Evolutionary conservation across 2,797 vertebrate genomes (phyloP), one percentile per base, ranked within the genome.

Genomic region (Sebastolobus alascanus): DNA sequence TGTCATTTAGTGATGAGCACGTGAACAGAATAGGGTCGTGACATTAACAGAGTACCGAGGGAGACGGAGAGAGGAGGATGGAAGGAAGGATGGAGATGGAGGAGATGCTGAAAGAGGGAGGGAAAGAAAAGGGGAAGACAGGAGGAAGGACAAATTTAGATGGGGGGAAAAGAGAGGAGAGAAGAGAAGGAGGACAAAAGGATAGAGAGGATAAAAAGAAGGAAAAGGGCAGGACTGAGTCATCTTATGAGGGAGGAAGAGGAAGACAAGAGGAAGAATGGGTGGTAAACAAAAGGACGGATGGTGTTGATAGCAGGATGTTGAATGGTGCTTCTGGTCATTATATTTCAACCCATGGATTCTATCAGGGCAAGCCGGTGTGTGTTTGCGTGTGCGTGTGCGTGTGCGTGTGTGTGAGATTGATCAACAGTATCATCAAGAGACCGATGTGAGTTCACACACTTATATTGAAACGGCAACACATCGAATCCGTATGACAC

Each of bases 1-100:
- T 92, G 94, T 94, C 94, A 93, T 94, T 93, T 91, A 90, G 91
- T 88, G 90, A 94, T 71, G 90, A 89, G 91, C 92, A 91, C 89
- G 90, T 93, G 94, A 83, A 85, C 89, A 61, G 91, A 90, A 92
- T 90, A 68, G 85, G 85, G 87, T 88, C 80, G 74, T 83, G 91
- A 89, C 90, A 90, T 86, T 58, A 76, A 65, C 75, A 65, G 82
- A 85, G 80, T 56, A 68, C 77, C 54, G 29, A 56, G 61, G 56
- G 65, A 83, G 43, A 75, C 11, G 5, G 75, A 56, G 35, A 55
- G 33, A 50, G n/a, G 55, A 59, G 69, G 60, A 18, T 4, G 8
- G 37, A 59, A 12, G 25, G 71, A 55, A 40, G 18, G 37, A 25
- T 33, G 55, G 68, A 60, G 72, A 50, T 10, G n/a, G 33, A 38